Evolutionary conservation across 2,113 vertebrate species (phyloP).

Genomic region (Malurus melanocephalus): DNA sequence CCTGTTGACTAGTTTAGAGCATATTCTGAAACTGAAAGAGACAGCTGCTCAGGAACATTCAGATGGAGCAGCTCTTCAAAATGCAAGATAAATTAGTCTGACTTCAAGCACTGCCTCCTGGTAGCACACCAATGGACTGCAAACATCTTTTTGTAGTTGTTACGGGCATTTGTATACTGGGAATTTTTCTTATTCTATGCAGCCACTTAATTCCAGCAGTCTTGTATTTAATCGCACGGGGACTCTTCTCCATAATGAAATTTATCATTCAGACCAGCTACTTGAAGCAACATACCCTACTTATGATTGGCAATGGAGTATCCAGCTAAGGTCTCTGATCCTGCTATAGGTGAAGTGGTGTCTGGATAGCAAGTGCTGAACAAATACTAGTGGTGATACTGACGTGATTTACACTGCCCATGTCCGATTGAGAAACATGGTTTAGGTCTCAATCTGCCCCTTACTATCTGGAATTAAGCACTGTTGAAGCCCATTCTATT

Average conservation of each 20-base stretch:
- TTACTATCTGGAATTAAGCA: not conserved
- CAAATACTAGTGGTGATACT: not conserved
- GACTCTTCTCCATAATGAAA: not conserved
- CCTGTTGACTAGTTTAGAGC: not conserved
- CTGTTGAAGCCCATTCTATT: not conserved
- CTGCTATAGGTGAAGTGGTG: not conserved
- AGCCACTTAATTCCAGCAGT: not conserved
- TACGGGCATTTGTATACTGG: rapidly evolving
- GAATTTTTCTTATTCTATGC: not conserved
- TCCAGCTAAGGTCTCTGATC: not conserved
- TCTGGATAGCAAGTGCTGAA: not conserved
- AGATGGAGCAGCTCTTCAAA: not conserved
- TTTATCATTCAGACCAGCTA: not conserved
- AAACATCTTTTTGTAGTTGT: not conserved
- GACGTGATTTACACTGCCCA: not conserved
- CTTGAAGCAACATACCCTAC: rapidly evolving
- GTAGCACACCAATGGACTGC: rapidly evolving
- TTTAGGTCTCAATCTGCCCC: not conserved
- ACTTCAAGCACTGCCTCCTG: rapidly evolving
- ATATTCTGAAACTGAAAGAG: not conserved
- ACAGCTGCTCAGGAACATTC: not conserved
- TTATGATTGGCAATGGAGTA: not conserved
- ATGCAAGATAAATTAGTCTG: rapidly evolving
- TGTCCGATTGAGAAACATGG: not conserved
- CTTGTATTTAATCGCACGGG: not conserved